A percentile compares a stretch with the other conserved stretches of the same genome.
phyloP scores from a whole-genome alignment of 2,888 invertebrate genomes.

The Tetragonula carbonaria region DNA sequence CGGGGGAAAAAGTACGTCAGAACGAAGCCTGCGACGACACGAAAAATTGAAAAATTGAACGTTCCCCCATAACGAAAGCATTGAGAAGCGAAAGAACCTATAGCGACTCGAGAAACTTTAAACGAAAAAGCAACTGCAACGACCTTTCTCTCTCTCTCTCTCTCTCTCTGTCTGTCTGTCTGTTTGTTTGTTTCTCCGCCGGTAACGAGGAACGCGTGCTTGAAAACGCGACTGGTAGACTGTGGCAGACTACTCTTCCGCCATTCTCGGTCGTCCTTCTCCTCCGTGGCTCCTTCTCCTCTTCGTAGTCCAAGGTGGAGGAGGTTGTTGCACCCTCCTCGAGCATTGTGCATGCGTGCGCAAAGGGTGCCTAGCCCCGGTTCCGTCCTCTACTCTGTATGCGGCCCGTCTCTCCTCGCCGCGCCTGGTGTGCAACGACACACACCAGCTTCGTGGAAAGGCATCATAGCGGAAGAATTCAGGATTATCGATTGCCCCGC shows the following conservation, averaged over 20 bases:
- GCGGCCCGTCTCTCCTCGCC: constrained; percentile 60
- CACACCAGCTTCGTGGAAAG: constrained; percentile 45
- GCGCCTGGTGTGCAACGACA: constrained; percentile 55
- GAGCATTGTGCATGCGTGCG: constrained; percentile 67
- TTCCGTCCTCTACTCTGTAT: constrained; percentile 60
- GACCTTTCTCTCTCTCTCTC: not conserved
- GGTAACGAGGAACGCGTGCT: constrained; percentile 26
- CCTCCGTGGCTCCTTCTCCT: constrained; percentile 29
- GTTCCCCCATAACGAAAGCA: not conserved
- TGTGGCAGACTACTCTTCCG: constrained; percentile 41
- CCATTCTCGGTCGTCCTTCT: constrained; percentile 24
- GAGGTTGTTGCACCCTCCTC: constrained; percentile 73
- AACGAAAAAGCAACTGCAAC: not conserved
- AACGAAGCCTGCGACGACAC: not conserved
- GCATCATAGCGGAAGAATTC: constrained; percentile 48
- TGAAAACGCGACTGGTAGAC: constrained; percentile 30
- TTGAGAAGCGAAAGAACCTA: not conserved
- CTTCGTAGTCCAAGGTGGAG: constrained; percentile 62
- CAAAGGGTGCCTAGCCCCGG: constrained; percentile 64
- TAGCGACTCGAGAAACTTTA: not conserved
- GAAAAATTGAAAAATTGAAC: not conserved
- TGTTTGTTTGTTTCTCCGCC: not conserved
- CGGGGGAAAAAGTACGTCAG: not conserved
- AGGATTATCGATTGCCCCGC: constrained; percentile 54
- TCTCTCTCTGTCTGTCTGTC: constrained; percentile 3